Base-by-base conservation (phyloP, 2,797 vertebrate genomes). In the Acestrorhynchus altus region DNA sequence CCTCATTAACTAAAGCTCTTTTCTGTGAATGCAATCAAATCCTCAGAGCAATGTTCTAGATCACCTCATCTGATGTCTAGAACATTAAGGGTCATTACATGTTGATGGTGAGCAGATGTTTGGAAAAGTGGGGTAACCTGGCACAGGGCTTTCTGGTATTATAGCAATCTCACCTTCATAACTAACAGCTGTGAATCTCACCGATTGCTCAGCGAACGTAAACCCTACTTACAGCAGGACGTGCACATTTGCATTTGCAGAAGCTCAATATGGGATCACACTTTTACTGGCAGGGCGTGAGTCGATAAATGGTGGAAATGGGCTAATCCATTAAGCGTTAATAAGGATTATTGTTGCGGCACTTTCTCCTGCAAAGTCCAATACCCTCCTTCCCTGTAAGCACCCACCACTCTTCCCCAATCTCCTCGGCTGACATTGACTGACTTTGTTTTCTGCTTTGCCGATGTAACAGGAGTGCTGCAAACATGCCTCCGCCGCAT, bases 381-480 rank as follows among this genome's bases (percentile, higher is more conserved):
- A 52, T 31, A 28, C 46, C 57, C 3, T 31, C 8, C 54, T 9
- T 9, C 40, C 56, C 26, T 40, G 64, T 47, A 64, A 39, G 26
- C 51, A 7, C 60, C 28, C n/a, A 31, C 40, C 64, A 59, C 52
- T 68, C 72, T 73, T 56, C 24, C 46, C 24, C 47, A 63, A 39
- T 79, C 79, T 51, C 61, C 69, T 59, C 59, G 51, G 20, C 72
- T 84, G 79, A 86, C 74, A 81, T 80, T 76, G 79, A 85, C 81
- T 81, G 47, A 61, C 69, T 85, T 76, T 76, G 54, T 84, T 84
- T 85, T 83, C 64, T 68, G 35, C 88, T 89, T 73, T 64, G 39
- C 69, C 35, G 82, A 81, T 85, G 78, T 72, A 89, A 88, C 71
- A 71, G 77, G 78, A 84, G 75, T 18, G 1, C 39, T 42, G 24